A percentile compares a stretch with the other conserved stretches of the same genome.
phyloP scores from a whole-genome alignment of 2,888 invertebrate species.

The Pristionchus exspectatus region DNA sequence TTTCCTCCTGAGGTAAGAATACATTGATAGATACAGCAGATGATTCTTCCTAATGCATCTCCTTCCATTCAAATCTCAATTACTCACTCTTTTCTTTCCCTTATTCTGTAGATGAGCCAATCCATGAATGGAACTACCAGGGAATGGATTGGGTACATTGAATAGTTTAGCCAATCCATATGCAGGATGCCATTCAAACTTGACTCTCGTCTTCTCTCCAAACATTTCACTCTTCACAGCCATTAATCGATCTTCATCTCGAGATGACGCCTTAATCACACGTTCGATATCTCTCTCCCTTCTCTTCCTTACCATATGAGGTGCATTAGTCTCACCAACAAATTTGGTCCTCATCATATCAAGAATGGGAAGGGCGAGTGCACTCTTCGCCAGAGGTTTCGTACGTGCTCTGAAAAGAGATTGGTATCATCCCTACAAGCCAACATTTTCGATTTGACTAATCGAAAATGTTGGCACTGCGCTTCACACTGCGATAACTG shows the following conservation, averaged over 20 bases:
- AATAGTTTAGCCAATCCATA: conserved; percentile 91
- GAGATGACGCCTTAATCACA: conserved; percentile 1
- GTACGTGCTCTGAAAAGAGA: conserved; percentile 56
- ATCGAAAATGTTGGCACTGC: too few species aligned
- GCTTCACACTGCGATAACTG: too few species aligned
- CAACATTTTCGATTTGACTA: neutral
- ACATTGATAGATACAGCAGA: neutral
- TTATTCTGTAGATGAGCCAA: conserved; percentile 61
- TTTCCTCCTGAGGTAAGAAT: conserved; percentile 9
- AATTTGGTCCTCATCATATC: conserved; percentile 68
- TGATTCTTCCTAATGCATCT: too few species aligned
- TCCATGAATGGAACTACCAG: conserved; percentile 81
- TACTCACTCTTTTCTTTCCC: conserved; percentile 58
- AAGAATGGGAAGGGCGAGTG: conserved; percentile 65
- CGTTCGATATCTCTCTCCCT: conserved; percentile 33
- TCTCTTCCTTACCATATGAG: conserved; percentile 56
- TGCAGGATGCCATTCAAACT: conserved; percentile 77
- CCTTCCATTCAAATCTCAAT: neutral
- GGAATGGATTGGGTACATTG: conserved; percentile 91
- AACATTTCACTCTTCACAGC: conserved; percentile 88
- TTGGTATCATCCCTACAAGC: too few species aligned
- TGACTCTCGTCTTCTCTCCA: conserved; percentile 86
- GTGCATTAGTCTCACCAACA: conserved; percentile 63
- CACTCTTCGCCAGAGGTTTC: conserved; percentile 66
- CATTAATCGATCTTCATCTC: conserved; percentile 83